Conservation (phyloP, 1,140 invertebrate species). For the Apis dorsata region DNA sequence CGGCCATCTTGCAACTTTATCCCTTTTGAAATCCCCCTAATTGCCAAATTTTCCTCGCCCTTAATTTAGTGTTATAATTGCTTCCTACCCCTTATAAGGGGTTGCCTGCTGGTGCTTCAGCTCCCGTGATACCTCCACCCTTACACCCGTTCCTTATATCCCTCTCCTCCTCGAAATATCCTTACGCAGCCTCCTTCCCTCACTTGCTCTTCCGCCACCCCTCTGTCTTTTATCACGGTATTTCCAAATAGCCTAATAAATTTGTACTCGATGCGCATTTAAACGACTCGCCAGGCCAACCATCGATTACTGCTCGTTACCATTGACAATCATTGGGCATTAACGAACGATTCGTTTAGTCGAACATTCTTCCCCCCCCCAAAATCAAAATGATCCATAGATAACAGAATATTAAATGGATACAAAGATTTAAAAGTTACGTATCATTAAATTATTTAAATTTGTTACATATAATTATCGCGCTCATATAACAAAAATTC, state of each 20-base stretch:
- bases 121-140: constrained; percentile 60
- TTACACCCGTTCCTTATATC: constrained; percentile 66
- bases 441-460: too few relatives aligned
- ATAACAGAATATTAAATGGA: too few relatives aligned
- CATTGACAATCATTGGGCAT: constrained; percentile 29
- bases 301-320: constrained; percentile 49
- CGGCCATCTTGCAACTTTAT: constrained; percentile 69
- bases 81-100: constrained; percentile 72
- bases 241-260: constrained; percentile 57
- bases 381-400: background rate
- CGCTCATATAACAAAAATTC: too few relatives aligned
- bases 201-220: constrained; percentile 19
- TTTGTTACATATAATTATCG: too few relatives aligned
- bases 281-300: constrained; percentile 56
- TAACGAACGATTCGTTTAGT: constrained; percentile 1
- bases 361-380: too few relatives aligned
- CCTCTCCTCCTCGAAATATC: constrained; percentile 30
- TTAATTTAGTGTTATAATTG: constrained; percentile 79
- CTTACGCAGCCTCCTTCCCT: constrained; percentile 39
- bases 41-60: constrained; percentile 79
- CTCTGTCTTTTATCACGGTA: constrained; percentile 58
- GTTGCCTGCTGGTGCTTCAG: constrained; percentile 59
- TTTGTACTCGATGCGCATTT: constrained; percentile 59
- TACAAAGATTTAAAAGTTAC: too few relatives aligned
- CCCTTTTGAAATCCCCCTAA: constrained; percentile 76